Conservation (phyloP, 2,888 invertebrate genomes). For the Nysson spinosus region DNA sequence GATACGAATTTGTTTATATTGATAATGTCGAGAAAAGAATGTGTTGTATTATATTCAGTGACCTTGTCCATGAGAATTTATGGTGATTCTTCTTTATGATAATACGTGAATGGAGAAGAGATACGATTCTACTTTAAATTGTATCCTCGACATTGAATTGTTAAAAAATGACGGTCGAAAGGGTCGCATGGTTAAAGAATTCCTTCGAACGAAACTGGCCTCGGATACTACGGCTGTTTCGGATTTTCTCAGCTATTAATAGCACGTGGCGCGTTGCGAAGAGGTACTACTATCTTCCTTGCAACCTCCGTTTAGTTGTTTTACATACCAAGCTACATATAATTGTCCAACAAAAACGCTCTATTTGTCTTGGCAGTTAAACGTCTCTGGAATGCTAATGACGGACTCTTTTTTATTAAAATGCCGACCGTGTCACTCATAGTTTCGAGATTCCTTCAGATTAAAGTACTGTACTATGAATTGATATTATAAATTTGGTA, state of each 20-base stretch:
- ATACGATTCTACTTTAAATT: constrained; percentile 19
- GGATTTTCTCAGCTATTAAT: constrained; percentile 59
- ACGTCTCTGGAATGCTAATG: no score
- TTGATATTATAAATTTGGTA: no score
- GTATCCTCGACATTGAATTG: constrained; percentile 59
- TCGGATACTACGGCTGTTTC: constrained; percentile 48
- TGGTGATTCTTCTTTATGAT: not conserved
- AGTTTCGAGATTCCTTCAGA: no score
- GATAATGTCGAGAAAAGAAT: no score
- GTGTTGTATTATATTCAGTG: not conserved
- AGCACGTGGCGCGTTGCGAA: constrained; percentile 43
- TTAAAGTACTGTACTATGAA: no score
- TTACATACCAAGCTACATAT: constrained; percentile 23
- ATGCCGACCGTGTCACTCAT: no score
- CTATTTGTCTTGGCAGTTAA: no score
- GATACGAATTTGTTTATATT: no score
- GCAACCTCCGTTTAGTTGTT: constrained; percentile 40
- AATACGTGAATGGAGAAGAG: constrained; percentile 3
- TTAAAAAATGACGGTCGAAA: constrained; percentile 29
- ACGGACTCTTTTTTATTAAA: no score
- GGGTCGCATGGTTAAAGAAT: constrained; percentile 44
- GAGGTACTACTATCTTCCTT: constrained; percentile 51
- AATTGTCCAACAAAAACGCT: no score
- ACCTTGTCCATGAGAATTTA: not conserved
- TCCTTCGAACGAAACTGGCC: constrained; percentile 52